Evolutionary conservation across 2,888 invertebrate genomes (phyloP).

Genomic region (Melinaea marsaeus): DNA sequence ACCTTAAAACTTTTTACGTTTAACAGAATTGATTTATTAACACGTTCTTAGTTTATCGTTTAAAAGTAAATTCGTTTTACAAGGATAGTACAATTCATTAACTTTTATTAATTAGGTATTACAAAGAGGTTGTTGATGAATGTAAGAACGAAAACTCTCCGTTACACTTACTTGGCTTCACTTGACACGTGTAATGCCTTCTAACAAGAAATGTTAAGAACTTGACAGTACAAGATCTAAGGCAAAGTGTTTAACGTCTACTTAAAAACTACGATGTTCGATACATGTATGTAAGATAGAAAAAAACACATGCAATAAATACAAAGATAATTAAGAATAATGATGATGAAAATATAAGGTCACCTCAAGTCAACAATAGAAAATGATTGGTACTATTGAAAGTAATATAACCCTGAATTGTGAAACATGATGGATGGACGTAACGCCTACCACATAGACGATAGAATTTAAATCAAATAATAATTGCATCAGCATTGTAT

Average conservation of each 20-base stretch:
- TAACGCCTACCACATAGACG: constrained; percentile 28
- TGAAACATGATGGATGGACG: constrained; percentile 30
- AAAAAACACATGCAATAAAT: background rate
- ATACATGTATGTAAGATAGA: background rate
- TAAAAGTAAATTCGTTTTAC: too few species aligned
- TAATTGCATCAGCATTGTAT: constrained; percentile 31
- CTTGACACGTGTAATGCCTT: constrained; percentile 24
- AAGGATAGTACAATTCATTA: too few species aligned
- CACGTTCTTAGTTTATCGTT: too few species aligned
- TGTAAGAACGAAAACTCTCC: constrained; percentile 16
- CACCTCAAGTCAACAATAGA: constrained; percentile 22
- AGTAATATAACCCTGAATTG: constrained; percentile 28
- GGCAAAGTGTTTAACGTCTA: too few species aligned
- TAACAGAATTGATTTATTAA: too few species aligned
- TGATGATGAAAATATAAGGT: constrained; percentile 18
- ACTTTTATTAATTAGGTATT: too few species aligned
- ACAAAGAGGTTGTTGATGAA: constrained; percentile 11
- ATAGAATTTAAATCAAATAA: constrained; percentile 32
- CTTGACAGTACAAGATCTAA: constrained; percentile 17
- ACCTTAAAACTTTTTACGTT: too few species aligned
- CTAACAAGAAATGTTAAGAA: constrained; percentile 21
- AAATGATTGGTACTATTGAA: constrained; percentile 28
- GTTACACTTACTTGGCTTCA: constrained; percentile 21
- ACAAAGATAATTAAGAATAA: constrained; percentile 16
- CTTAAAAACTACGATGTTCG: background rate